Base-by-base conservation (phyloP, 2,888 invertebrate genomes). In the Melangyna quadrimaculata region DNA sequence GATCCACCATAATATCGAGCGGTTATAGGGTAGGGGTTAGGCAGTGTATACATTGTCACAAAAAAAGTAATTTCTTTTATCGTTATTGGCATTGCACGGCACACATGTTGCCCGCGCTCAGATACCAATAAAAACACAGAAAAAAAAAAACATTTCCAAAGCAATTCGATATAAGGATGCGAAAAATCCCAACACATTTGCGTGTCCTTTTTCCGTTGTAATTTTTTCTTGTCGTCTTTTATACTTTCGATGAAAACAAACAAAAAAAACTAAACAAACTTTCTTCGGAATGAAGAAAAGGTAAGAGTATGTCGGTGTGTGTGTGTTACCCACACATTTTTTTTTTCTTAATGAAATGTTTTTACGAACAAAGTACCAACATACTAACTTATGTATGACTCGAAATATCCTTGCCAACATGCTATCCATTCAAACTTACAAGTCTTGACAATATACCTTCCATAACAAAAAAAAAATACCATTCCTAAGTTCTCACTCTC, bases 41-140 rank as follows among this genome's bases (percentile, higher is more conserved):
- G n/a, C n/a, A n/a, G n/a, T n/a, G n/a, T n/a, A n/a, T 53, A 82
- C 71, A 77, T 72, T 82, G 81, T 82, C 77, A 77, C 77, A 72
- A 63, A 72, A 32, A 65, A 77, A 83, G 82, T 83, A 72, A 70
- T 83, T 78, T 69, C 67, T 73, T 83, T 83, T 83, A 83, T 83
- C 67, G 82, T 83, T 83, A 78, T 83, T 83, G 78, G 73, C 55
- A 83, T 48, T 67, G 35, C 48, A 69, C 43, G 69, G 61, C 78
- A 78, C 82, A 83, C 78, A 83, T 78, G 82, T 73, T 78, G 78
- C 82, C 78, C 73, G 69, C 63, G 78, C 43, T 59, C 32, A 59
- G 35, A 59, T 61, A 61, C 69, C 51, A 69, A 78, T 61, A 53
- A 59, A 73, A 67, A n/a, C n/a, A n/a, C n/a, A n/a, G n/a, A n/a